Evolutionary conservation across 2,797 vertebrate genomes (phyloP).

Genomic region (Benthosema pterotum): DNA sequence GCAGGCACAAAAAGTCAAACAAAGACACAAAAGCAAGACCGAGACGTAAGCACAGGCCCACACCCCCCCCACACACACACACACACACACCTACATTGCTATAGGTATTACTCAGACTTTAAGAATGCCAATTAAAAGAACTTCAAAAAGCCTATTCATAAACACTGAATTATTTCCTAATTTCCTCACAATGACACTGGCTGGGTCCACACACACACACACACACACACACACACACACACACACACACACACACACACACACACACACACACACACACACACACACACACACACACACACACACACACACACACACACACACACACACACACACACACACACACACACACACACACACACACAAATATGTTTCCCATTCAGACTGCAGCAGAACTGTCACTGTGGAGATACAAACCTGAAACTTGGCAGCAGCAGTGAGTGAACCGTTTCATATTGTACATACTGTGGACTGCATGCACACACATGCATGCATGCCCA

Average conservation of each 20-base stretch:
- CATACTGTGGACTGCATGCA: conserved; percentile 39
- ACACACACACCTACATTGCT: neutral
- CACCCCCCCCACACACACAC: conserved; percentile 5
- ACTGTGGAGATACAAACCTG: conserved; percentile 28
- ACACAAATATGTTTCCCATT: conserved; percentile 56
- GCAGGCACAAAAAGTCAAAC: neutral
- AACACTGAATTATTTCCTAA: no score
- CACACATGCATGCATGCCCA: neutral
- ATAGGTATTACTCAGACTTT: no score
- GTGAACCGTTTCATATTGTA: conserved; percentile 49
- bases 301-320: conserved; percentile 19
- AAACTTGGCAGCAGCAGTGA: conserved; percentile 42
- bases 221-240: no score
- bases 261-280: conserved; percentile 4
- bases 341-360: conserved; percentile 25
- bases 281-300: conserved; percentile 9
- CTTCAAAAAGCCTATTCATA: no score
- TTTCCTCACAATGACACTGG: no score
- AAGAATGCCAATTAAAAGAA: no score
- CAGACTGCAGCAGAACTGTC: conserved; percentile 41
- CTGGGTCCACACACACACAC: no score
- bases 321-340: conserved; percentile 12
- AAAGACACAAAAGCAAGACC: neutral
- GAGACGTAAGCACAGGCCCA: no score
- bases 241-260: neutral